A percentile compares a stretch with the other conserved stretches of the same genome.
Conservation (phyloP, 2,888 invertebrate genomes). For the Stenchaetothrips biformis region DNA sequence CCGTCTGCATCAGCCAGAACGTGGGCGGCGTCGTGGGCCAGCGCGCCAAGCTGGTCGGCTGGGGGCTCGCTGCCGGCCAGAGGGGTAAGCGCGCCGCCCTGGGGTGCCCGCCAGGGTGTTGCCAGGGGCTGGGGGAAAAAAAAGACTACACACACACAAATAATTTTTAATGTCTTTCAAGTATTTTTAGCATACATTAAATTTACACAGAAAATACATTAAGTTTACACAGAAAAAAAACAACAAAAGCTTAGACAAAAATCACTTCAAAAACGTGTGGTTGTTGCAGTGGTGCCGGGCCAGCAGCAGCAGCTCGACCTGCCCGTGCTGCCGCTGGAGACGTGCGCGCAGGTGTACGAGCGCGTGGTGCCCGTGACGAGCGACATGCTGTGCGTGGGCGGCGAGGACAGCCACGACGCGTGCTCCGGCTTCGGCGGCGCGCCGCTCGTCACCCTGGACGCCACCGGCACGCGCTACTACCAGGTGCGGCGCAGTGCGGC, state of each 20-base stretch:
- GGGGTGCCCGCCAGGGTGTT: too few species aligned
- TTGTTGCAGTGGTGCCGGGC: constrained; percentile 41
- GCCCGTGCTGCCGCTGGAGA: constrained; percentile 60
- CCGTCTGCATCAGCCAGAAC: constrained; percentile 17
- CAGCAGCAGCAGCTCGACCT: constrained; percentile 59
- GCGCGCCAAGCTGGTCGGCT: constrained; percentile 61
- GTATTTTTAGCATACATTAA: too few species aligned
- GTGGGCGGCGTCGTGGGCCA: constrained; percentile 43
- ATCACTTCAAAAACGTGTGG: too few species aligned
- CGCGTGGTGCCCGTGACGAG: constrained; percentile 58
- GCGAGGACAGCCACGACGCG: constrained; percentile 66
- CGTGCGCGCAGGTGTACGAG: constrained; percentile 64
- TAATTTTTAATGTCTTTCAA: too few species aligned
- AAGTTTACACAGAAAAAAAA: too few species aligned
- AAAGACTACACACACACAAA: too few species aligned
- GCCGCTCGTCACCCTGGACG: constrained; percentile 54
- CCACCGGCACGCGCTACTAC: constrained; percentile 37
- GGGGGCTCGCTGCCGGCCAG: constrained; percentile 66
- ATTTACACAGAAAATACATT: too few species aligned
- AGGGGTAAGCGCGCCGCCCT: constrained; percentile 43
- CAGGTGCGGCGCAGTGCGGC: constrained; percentile 38
- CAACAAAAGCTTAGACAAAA: too few species aligned
- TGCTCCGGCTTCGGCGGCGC: constrained; percentile 77
- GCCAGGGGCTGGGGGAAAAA: too few species aligned
- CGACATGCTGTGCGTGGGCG: constrained; percentile 69